Evolutionary conservation across 2,797 vertebrate genomes (phyloP).

Genomic region (Acropternis orthonyx): DNA sequence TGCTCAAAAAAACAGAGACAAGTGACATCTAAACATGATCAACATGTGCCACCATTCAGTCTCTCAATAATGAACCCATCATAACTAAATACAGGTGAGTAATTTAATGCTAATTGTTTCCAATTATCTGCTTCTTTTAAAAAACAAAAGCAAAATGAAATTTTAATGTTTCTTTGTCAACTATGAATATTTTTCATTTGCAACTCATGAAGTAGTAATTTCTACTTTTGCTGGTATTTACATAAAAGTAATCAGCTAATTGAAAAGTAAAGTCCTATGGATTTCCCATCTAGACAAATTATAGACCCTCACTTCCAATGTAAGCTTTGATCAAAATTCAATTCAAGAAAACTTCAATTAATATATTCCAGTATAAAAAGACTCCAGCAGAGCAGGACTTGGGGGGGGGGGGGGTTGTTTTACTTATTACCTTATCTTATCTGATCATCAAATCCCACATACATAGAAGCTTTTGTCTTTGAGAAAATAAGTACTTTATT

Average conservation of each 20-base stretch:
- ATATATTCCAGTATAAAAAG: not conserved
- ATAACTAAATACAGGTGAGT: constrained; percentile 9
- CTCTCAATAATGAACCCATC: not conserved
- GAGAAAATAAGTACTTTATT: not conserved
- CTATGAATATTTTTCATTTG: not conserved
- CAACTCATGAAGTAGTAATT: not conserved
- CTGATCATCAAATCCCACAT: not conserved
- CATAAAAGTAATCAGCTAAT: not conserved
- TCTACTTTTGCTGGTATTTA: not conserved
- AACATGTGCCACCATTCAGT: not conserved
- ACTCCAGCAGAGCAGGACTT: not conserved
- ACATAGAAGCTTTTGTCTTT: not conserved
- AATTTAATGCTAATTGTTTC: constrained; percentile 24
- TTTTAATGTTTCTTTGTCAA: not conserved
- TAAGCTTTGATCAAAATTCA: not conserved
- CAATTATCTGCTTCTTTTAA: not conserved
- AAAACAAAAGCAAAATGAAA: not conserved
- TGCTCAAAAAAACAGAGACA: not conserved
- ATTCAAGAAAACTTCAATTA: not conserved
- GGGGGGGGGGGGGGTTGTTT: too few relatives aligned
- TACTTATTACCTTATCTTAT: too few relatives aligned
- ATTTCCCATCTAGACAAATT: not conserved
- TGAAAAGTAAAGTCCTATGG: not conserved
- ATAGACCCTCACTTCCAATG: not conserved
- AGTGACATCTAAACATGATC: constrained; percentile 20